Evolutionary conservation across 2,888 invertebrate genomes (phyloP), one percentile per base, ranked within the genome.

Genomic region (Acronicta aceris): DNA sequence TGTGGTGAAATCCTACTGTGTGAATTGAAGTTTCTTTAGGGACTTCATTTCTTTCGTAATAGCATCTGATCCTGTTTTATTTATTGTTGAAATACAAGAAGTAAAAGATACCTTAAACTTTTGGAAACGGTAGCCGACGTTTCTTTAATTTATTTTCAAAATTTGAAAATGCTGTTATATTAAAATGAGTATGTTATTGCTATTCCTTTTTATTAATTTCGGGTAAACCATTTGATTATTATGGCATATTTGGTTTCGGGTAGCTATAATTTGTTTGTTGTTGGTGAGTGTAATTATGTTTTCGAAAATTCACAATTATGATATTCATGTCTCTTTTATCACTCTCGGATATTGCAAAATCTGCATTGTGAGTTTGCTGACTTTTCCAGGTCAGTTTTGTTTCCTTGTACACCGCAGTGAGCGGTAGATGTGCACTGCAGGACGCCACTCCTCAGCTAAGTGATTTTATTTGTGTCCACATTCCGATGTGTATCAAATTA

Each of bases 381-480:
- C 69, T 48, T 52, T 74, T 81, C 81, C 62, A 78, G 81, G n/a
- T 51, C 25, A 42, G 49, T 71, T 71, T 64, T 70, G 69, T 76
- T 65, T 80, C 84, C 70, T 67, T 78, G 81, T 74, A 53, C 33
- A 65, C 75, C 74, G 53, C 85, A 83, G 89, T 85, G 69, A 87
- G 89, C 86, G 84, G 90, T 89, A 87, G 89, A 89, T 87, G 89
- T 74, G 81, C 94, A 63, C 94, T 75, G 82, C 91, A 87, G 93
- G 94, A 88, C 84, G 89, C 94, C 94, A 92, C 93, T 93, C 91
- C 75, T 78, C 84, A 78, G 81, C 91, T 94, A 94, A 94, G 94
- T 94, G 94, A 94, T 93, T 94, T 94, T 93, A 93, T 94, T 94
- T 93, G 93, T 92, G 94, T 90, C 90, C 92, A 92, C 93, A 94